A percentile compares a stretch with the other conserved stretches of the same genome.
Evolutionary conservation across 2,797 vertebrate genomes (phyloP).

Genomic region (Champsocephalus gunnari): DNA sequence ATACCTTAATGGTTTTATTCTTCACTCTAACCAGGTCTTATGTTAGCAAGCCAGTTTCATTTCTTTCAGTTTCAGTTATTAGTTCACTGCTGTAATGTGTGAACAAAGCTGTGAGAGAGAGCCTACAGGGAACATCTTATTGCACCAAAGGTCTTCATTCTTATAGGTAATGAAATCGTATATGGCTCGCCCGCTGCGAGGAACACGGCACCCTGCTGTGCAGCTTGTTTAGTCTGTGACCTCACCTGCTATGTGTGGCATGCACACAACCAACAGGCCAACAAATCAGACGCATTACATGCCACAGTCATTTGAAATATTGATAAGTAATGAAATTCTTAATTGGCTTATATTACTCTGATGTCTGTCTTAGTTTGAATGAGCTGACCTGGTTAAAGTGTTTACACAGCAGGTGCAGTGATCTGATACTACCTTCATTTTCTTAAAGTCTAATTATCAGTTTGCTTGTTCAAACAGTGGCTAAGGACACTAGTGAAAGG

Average conservation of each 20-base stretch:
- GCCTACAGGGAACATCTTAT: background rate
- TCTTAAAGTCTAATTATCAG: background rate
- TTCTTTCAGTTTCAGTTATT: background rate
- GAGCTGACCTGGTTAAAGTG: background rate
- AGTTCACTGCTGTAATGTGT: background rate
- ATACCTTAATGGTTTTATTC: no score
- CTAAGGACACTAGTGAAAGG: background rate
- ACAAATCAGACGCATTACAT: background rate
- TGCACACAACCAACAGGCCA: background rate
- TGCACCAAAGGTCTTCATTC: no score
- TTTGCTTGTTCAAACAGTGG: background rate
- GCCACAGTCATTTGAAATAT: slow-evolving; percentile 2
- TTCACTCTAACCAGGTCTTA: background rate
- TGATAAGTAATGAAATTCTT: background rate
- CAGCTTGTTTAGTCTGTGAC: background rate
- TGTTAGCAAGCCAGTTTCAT: background rate
- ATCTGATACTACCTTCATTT: background rate
- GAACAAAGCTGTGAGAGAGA: background rate
- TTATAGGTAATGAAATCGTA: background rate
- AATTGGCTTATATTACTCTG: background rate
- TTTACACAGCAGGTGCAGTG: slow-evolving; percentile 20
- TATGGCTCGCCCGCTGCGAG: background rate
- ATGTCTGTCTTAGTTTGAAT: background rate
- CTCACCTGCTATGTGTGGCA: background rate
- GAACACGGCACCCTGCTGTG: background rate